A percentile compares a stretch with the other conserved stretches of the same genome.
Evolutionary conservation across 2,113 vertebrate genomes (phyloP).

Genomic region (Megaleporinus macrocephalus): DNA sequence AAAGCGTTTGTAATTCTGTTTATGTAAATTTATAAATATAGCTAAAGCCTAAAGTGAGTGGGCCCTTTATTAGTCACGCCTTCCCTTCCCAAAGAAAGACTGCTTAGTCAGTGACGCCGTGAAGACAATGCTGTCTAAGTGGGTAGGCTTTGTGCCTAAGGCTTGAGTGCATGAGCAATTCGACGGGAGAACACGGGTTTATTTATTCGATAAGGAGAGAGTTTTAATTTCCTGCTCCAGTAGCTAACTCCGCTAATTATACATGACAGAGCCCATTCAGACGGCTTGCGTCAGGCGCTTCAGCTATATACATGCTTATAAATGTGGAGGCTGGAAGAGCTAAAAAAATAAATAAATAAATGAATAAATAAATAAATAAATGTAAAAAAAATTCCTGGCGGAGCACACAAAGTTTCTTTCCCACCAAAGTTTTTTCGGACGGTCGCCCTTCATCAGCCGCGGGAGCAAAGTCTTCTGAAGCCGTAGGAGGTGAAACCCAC

Average conservation of each 20-base stretch:
- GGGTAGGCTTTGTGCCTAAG: background rate
- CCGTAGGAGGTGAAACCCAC: background rate
- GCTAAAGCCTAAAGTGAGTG: background rate
- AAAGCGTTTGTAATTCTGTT: conserved; percentile 1
- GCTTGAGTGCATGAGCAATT: background rate
- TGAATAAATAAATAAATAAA: too few relatives aligned
- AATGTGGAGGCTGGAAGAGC: background rate
- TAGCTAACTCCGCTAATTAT: background rate
- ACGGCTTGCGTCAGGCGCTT: background rate
- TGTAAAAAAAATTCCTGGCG: background rate
- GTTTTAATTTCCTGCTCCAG: conserved; percentile 2
- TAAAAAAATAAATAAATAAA: too few relatives aligned
- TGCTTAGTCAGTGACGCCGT: background rate
- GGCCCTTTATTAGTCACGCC: background rate
- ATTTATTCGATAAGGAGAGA: background rate
- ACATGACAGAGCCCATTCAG: background rate
- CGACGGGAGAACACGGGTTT: background rate
- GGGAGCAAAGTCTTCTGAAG: background rate
- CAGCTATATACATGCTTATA: background rate
- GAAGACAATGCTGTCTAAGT: background rate
- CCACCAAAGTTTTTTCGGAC: background rate
- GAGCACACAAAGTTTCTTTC: background rate
- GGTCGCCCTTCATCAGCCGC: background rate
- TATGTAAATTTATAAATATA: background rate
- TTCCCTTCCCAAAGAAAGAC: background rate